A percentile compares a stretch with the other conserved stretches of the same genome.
Evolutionary conservation across 2,888 invertebrate species (phyloP).

Genomic region (Polyommatus icarus): DNA sequence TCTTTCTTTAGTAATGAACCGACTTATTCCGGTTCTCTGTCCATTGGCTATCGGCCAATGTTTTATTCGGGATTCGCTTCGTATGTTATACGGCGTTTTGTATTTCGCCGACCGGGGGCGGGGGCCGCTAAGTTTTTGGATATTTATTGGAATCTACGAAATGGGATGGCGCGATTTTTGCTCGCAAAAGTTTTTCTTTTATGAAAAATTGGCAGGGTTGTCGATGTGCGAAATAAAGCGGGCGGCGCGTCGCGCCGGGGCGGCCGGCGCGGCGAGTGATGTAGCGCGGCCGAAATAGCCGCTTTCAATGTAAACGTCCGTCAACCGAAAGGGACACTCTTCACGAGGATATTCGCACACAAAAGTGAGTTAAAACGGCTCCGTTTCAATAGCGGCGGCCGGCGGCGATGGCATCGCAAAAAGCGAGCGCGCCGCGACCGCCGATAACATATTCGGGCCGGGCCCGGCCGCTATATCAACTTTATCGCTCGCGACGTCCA

Average conservation of each 20-base stretch:
- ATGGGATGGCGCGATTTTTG: slow-evolving; percentile 10
- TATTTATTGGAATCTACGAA: slow-evolving; percentile 16
- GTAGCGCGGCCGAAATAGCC: slow-evolving; percentile 3
- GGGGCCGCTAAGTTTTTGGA: slow-evolving; percentile 15
- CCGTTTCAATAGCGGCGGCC: slow-evolving; percentile 45
- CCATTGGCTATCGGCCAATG: slow-evolving; percentile 17
- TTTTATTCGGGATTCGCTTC: slow-evolving; percentile 3
- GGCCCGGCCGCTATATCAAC: slow-evolving; percentile 77
- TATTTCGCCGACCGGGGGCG: slow-evolving; percentile 3
- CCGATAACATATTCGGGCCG: slow-evolving; percentile 69
- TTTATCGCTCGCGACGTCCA: slow-evolving; percentile 77
- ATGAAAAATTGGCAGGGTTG: background rate
- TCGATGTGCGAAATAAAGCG: slow-evolving; percentile 14
- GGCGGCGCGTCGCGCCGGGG: background rate
- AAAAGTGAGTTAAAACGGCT: slow-evolving; percentile 48
- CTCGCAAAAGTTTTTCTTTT: background rate
- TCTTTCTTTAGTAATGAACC: background rate
- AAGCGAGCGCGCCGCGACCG: slow-evolving; percentile 48
- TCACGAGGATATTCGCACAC: slow-evolving; percentile 43
- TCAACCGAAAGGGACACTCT: slow-evolving; percentile 41
- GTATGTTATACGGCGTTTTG: slow-evolving; percentile 3
- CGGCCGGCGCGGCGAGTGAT: background rate
- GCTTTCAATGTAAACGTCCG: slow-evolving; percentile 34
- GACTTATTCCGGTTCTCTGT: slow-evolving; percentile 14
- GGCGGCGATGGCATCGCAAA: slow-evolving; percentile 59